Base-by-base conservation (phyloP, 1,140 invertebrate species). In the Eubasilissa regina region DNA sequence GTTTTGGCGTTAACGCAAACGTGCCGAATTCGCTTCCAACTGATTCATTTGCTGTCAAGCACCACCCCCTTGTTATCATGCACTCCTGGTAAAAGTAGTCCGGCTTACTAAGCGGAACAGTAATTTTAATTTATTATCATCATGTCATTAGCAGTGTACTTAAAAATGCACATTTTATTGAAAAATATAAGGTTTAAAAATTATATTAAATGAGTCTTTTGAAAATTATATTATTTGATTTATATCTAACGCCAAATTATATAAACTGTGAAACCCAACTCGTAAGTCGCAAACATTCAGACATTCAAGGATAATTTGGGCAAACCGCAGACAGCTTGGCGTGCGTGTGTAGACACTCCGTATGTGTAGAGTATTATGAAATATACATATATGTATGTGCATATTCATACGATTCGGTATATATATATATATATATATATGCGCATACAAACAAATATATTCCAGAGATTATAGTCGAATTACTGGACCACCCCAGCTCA, bases 1-100 rank as follows among this genome's bases (percentile, higher is more conserved):
- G 72, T 81, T 81, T 81, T 79, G 77, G 72, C 73, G 77, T 78
- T 75, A 62, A 70, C 68, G 73, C 75, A 64, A 72, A 79, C 70
- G 75, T 78, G 74, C 75, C 70, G 48, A 78, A 79, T 77, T 77
- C 75, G 53, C 72, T 70, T 64, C 62, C 62, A 75, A 35, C 60
- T 35, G 72, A 58, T 73, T 76, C 79, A 64, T 80, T 72, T 68
- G 75, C 53, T 66, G 45, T 43, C 15, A 51, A 25, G 75, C 47
- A 75, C 44, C 58, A 75, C 55, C 74, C 55, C 13, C 72, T 74
- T 58, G 21, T 74, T 47, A 66, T 17, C 17, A 66, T 66, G 43
- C 44, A 45, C 62, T 66, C 43, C 43, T 47, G 62, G 62, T 12
- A 51, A 51, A 51, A 35, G 48, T 51, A 15, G 48, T 3, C 25